These are phyloP conservation scores for Solea senegalensis DNA, from an alignment of 2,113 vertebrate species.

Conservation along the genomic window DNA sequence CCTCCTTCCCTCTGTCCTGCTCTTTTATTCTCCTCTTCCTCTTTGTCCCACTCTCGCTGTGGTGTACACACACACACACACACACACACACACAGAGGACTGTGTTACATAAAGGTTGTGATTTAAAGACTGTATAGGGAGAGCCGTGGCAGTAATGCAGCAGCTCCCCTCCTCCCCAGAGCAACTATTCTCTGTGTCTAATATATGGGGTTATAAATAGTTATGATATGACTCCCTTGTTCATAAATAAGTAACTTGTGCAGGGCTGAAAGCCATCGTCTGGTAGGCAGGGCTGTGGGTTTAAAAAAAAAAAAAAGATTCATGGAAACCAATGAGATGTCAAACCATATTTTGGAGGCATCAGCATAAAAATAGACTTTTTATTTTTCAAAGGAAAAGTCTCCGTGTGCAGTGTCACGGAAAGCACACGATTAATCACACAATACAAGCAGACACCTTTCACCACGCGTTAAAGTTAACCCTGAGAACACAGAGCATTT, in stretches of 20 bases:
- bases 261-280: constrained; percentile 2
- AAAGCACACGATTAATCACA: too few relatives aligned
- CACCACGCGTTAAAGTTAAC: too few relatives aligned
- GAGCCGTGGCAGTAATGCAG: constrained; percentile 31
- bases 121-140: constrained; percentile 33
- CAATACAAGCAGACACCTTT: too few relatives aligned
- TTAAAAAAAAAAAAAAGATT: constrained; percentile 21
- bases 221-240: constrained; percentile 24
- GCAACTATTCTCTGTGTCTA: constrained; percentile 39
- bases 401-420: too few relatives aligned
- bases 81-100: constrained; percentile 19
- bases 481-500: too few relatives aligned
- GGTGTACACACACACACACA: constrained; percentile 32
- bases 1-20: constrained; percentile 31
- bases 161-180: constrained; percentile 25
- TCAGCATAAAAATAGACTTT: too few relatives aligned
- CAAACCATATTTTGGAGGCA: too few relatives aligned
- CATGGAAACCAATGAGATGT: not conserved
- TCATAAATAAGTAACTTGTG: constrained; percentile 32
- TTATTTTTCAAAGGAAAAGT: too few relatives aligned
- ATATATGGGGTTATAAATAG: constrained; percentile 52
- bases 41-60: constrained; percentile 42
- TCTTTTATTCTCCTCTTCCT: constrained; percentile 46
- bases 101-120: constrained; percentile 57
- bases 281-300: constrained; percentile 8